These are phyloP conservation scores for Pseudorhombus dupliciocellatus DNA, from an alignment of 2,113 vertebrate species.

Conservation along the genomic window DNA sequence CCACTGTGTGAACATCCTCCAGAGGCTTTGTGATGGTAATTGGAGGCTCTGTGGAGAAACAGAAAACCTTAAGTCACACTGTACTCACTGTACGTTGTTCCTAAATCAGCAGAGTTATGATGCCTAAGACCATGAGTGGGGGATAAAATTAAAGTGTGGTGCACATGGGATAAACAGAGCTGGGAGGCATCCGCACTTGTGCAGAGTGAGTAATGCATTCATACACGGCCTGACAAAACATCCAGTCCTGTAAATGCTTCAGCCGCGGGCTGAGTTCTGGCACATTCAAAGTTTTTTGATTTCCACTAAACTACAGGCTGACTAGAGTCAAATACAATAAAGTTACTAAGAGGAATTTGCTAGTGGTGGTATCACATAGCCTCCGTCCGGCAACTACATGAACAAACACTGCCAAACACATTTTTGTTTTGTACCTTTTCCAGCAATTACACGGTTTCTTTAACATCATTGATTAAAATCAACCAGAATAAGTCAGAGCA, in stretches of 20 bases:
- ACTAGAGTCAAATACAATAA: background rate
- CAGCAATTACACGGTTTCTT: background rate
- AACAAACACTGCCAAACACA: too few relatives aligned
- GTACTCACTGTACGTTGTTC: background rate
- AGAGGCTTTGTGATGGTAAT: conserved; percentile 85
- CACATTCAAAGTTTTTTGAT: conserved; percentile 15
- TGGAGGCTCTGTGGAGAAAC: conserved; percentile 82
- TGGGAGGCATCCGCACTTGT: background rate
- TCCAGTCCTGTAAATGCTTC: background rate
- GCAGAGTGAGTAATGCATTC: conserved; percentile 6
- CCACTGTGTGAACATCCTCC: conserved; percentile 89
- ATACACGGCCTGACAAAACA: background rate
- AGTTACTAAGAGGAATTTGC: background rate
- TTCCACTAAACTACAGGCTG: background rate
- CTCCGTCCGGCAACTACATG: too few relatives aligned
- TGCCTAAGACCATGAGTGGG: background rate
- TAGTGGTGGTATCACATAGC: background rate
- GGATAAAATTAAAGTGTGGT: background rate
- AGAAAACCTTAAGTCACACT: background rate
- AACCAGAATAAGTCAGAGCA: background rate
- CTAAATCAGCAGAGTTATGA: conserved; percentile 13
- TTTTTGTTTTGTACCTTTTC: too few relatives aligned
- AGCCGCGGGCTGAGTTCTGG: background rate
- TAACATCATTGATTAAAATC: background rate
- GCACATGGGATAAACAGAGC: conserved; percentile 11